Base-by-base conservation (phyloP, 2,888 invertebrate species). In the Epirrhoe tristata region DNA sequence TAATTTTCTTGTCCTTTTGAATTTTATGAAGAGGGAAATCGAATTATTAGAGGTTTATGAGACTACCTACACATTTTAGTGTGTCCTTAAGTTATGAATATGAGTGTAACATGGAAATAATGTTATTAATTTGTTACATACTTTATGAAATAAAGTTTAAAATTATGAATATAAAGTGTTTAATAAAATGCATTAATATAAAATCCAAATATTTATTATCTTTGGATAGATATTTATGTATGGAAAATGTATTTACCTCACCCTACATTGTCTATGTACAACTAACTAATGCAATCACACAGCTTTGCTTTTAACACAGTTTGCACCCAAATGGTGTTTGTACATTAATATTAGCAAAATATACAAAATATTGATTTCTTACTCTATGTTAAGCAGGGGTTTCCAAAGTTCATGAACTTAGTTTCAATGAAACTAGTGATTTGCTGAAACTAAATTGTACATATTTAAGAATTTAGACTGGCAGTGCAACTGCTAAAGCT, bases 171-270 rank as follows among this genome's bases (percentile, higher is more conserved):
- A 14, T 16, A 16, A 16, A 6, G 5, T 46, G 14, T 46, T 14
- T 16, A 48, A 48, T 48, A 72, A 60, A 68, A 72, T 61, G 34
- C 54, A 58, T 66, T 55, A 70, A 74, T 81, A 78, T 62, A 75
- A 81, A 84, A 82, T 83, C 78, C 79, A 81, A 78, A 76, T 74
- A 66, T 87, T 86, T 88, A 85, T 82, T 88, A 79, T 72, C 72
- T 80, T 82, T 81, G 79, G 79, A 84, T 84, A 80, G 75, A 78
- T 80, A 79, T n/a, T n/a, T 79, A 80, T 78, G 77, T 78, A 78
- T 80, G 79, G 79, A 82, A 82, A 81, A 78, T 78, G 55, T 74
- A 77, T 73, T 74, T 72, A 67, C 73, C 68, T 75, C 77, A 75
- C 73, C 74, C 73, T 78, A 77, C 74, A 78, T 78, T 76, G 72